Base-by-base conservation (phyloP, 2,113 vertebrate genomes). In the Terrapene triunguis region DNA sequence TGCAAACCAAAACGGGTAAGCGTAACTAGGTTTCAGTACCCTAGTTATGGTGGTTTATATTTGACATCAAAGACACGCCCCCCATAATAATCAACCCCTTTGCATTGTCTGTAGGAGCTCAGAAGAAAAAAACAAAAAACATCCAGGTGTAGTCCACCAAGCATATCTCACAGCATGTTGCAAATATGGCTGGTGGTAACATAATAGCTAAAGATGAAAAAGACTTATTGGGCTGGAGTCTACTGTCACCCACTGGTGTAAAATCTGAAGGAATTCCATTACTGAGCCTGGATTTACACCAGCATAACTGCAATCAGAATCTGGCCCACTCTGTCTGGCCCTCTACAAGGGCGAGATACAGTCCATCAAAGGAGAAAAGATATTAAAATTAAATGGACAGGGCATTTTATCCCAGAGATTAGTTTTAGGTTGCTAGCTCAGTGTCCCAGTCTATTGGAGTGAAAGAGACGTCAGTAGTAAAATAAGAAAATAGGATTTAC, bases 121-220 rank as follows among this genome's bases (percentile, higher is more conserved):
- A 16, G 3, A 3, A 54, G 0, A 0, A 1, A 1, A 2, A 9
- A 42, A 11, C 4, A 83, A 2, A 9, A 82, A 5, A 1, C 16
- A 48, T 16, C 12, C 10, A 65, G 65, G 11, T 22, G 19, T 5
- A 72, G 19, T 22, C 19, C 22, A 12, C 5, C 81, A 38, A 2
- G 7, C 80, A 2, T 42, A 3, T 55, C 81, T 82, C 55, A 17
- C 9, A 86, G 35, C 2, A 51, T 25, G 89, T 85, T 38, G 4
- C 35, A 51, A 76, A 89, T 1, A 2, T 85, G 10, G 1, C 6
- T 89, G 59, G 51, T 35, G 16, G 35, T 25, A 44, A 22, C 22
- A 22, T 10, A 44, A 44, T 24, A 13, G 72, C 72, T 76, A 76
- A 44, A 13, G 72, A 44, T 76, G 38, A 90, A 85, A 74, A 1